phyloP scores from a whole-genome alignment of 2,797 vertebrate genomes.

The Choloepus didactylus region DNA sequence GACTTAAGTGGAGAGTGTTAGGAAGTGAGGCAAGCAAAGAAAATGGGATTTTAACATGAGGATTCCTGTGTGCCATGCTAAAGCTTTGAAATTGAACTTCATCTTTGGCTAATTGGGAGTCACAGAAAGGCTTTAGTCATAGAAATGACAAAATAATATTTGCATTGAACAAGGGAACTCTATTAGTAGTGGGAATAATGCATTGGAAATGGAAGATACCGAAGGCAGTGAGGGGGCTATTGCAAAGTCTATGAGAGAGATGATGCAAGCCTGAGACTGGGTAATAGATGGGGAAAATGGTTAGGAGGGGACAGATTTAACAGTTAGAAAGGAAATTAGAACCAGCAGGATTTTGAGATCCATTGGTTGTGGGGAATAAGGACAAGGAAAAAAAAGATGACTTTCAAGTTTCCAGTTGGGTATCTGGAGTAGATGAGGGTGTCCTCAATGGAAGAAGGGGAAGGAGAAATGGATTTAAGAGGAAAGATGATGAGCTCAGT shows the following conservation, averaged over 20 bases:
- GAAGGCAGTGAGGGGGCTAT: not conserved
- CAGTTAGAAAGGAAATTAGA: not conserved
- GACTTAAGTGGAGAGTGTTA: not conserved
- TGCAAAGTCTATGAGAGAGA: not conserved
- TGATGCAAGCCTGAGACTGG: not conserved
- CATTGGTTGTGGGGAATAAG: not conserved
- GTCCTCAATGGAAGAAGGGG: not conserved
- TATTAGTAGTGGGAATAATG: not conserved
- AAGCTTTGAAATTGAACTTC: not conserved
- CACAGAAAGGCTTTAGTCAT: constrained; percentile 51
- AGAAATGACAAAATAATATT: constrained; percentile 37
- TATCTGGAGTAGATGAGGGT: not conserved
- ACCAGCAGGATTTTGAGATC: not conserved
- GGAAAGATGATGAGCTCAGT: not conserved
- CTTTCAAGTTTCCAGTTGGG: not conserved
- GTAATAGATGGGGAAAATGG: not conserved
- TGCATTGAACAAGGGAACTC: constrained; percentile 55
- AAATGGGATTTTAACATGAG: not conserved
- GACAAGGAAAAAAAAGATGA: not conserved
- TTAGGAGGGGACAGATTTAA: not conserved
- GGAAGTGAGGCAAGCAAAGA: not conserved
- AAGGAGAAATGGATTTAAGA: not conserved
- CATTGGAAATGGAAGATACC: not conserved
- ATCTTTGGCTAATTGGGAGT: not conserved
- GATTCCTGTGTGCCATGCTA: not conserved